These are phyloP conservation scores for Mustela erminea DNA, from an alignment of 2,797 vertebrate species.

Conservation along the genomic window DNA sequence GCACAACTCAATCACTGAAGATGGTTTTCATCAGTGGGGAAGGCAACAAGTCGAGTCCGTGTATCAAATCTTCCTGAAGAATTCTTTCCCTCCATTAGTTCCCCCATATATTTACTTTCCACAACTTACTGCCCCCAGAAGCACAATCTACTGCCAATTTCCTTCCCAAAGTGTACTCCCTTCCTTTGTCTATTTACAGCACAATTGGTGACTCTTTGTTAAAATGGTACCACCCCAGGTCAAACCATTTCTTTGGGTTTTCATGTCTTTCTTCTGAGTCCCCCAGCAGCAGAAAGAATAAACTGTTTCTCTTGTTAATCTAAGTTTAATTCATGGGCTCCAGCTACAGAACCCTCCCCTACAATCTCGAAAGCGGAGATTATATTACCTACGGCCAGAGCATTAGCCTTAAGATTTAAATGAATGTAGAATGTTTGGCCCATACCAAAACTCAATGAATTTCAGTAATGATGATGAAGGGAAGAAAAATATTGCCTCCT, in stretches of 20 bases:
- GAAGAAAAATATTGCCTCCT: not conserved
- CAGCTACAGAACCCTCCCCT: not conserved
- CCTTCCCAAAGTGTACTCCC: not conserved
- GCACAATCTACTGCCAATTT: not conserved
- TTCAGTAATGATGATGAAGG: not conserved
- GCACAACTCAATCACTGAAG: not conserved
- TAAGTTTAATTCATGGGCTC: not conserved
- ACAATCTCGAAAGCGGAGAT: not conserved
- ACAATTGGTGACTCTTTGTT: not conserved
- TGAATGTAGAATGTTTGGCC: not conserved
- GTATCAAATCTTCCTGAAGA: not conserved
- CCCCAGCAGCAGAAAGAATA: not conserved
- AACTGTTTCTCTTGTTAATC: not conserved
- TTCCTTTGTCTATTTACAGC: not conserved
- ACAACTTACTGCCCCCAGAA: not conserved
- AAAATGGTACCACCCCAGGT: not conserved
- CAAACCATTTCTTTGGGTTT: not conserved
- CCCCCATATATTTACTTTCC: not conserved
- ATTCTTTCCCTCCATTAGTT: not conserved
- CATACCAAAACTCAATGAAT: not conserved
- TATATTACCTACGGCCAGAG: not conserved
- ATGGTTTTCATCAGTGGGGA: not conserved
- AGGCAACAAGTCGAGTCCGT: not conserved
- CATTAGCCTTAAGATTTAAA: slow-evolving; percentile 19
- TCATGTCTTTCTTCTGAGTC: not conserved